These are phyloP conservation scores for Tridacna gigas DNA, from an alignment of 2,888 invertebrate species.

Conservation along the genomic window DNA sequence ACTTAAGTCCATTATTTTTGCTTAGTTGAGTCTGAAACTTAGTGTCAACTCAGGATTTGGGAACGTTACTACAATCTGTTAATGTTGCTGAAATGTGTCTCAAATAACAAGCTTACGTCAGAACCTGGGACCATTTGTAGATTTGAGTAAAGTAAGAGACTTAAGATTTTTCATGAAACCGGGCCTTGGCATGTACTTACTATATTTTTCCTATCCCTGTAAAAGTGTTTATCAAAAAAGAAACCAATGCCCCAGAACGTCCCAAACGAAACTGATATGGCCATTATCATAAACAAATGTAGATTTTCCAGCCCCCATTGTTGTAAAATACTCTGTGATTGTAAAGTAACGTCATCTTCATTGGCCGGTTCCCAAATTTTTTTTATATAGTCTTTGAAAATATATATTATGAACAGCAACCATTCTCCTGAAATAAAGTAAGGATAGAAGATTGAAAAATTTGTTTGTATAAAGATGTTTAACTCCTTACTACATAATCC, in stretches of 20 bases:
- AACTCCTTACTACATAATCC: no score
- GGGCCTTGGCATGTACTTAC: no score
- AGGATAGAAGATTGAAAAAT: neutral
- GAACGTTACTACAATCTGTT: no score
- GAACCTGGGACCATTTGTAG: no score
- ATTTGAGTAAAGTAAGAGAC: no score
- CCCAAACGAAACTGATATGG: constrained; percentile 86
- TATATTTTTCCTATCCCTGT: constrained; percentile 77
- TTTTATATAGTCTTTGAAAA: constrained; percentile 86
- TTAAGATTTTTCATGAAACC: no score
- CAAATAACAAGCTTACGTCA: no score
- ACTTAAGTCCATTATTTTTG: no score
- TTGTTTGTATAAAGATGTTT: no score
- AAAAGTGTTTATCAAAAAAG: constrained; percentile 89
- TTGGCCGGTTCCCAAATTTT: constrained; percentile 12
- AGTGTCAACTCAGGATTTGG: no score
- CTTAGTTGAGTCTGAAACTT: no score
- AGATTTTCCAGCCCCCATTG: constrained; percentile 62
- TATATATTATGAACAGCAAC: constrained; percentile 88
- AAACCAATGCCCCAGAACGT: constrained; percentile 89
- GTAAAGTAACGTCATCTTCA: constrained; percentile 12
- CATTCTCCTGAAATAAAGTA: constrained; percentile 84
- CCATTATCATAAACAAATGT: constrained; percentile 57
- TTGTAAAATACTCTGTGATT: constrained; percentile 29
- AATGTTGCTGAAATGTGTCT: no score